phyloP scores from a whole-genome alignment of 2,797 vertebrate species.

The Lithobates sylvaticus region DNA sequence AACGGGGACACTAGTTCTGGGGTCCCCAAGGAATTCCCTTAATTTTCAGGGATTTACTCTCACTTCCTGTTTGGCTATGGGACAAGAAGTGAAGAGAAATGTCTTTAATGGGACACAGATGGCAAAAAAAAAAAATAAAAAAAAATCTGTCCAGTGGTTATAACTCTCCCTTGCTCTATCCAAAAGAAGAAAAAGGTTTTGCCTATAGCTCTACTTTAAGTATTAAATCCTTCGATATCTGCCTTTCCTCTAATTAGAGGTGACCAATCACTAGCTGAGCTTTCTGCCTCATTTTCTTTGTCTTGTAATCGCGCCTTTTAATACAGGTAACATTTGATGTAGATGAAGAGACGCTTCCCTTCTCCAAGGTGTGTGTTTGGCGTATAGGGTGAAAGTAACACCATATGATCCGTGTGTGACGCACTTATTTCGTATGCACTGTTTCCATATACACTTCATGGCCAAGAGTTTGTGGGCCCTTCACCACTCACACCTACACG shows the following conservation, averaged over 20 bases:
- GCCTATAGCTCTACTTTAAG: neutral
- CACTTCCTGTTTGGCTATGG: no score
- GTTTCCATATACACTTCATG: slow-evolving; percentile 44
- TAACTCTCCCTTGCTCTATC: no score
- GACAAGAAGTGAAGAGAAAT: no score
- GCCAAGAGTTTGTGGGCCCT: no score
- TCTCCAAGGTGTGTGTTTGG: slow-evolving; percentile 86
- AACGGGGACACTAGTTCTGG: no score
- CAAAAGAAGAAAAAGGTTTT: no score
- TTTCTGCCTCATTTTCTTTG: slow-evolving; percentile 54
- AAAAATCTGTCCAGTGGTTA: no score
- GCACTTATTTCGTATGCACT: slow-evolving; percentile 66
- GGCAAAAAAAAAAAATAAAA: no score
- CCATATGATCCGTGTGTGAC: slow-evolving; percentile 66
- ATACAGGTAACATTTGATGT: slow-evolving; percentile 95
- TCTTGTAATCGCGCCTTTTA: slow-evolving; percentile 85
- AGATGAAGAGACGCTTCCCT: slow-evolving; percentile 88
- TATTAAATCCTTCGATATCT: neutral
- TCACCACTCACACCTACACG: no score
- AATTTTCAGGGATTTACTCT: no score
- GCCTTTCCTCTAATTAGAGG: neutral
- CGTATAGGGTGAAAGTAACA: slow-evolving; percentile 75
- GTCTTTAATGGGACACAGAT: no score
- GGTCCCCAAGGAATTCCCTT: no score
- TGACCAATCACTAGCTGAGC: neutral